Evolutionary conservation across 2,113 vertebrate species (phyloP).

Genomic region (Tyto alba): DNA sequence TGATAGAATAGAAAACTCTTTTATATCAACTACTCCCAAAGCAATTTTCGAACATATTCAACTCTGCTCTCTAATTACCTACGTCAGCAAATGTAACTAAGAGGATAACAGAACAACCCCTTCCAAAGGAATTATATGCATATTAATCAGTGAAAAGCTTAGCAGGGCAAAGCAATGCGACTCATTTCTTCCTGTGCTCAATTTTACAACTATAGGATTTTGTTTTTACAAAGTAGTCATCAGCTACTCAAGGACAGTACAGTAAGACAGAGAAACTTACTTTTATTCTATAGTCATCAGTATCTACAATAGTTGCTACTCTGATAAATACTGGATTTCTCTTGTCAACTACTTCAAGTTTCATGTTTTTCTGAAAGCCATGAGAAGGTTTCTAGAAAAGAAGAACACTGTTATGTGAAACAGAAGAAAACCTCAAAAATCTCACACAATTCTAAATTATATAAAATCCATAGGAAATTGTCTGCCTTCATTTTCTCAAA

Average conservation of each 20-base stretch:
- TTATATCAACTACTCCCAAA: neutral
- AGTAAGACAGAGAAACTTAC: constrained; percentile 60
- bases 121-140: neutral
- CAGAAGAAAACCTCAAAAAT: neutral
- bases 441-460: neutral
- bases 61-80: neutral
- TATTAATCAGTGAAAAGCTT: neutral
- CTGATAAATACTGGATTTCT: constrained; percentile 83
- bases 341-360: constrained; percentile 82
- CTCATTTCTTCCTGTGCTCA: neutral
- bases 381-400: constrained; percentile 79
- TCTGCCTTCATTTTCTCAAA: neutral
- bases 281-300: constrained; percentile 81
- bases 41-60: neutral
- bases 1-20: neutral
- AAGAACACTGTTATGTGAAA: neutral
- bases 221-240: neutral
- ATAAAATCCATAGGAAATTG: neutral
- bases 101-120: neutral
- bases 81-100: neutral
- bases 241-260: neutral
- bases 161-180: neutral
- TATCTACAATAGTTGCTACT: constrained; percentile 80
- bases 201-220: neutral
- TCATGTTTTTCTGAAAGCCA: constrained; percentile 84